These are phyloP conservation scores for Poecile montanus DNA, from an alignment of 2,797 vertebrate genomes.

Conservation along the genomic window DNA sequence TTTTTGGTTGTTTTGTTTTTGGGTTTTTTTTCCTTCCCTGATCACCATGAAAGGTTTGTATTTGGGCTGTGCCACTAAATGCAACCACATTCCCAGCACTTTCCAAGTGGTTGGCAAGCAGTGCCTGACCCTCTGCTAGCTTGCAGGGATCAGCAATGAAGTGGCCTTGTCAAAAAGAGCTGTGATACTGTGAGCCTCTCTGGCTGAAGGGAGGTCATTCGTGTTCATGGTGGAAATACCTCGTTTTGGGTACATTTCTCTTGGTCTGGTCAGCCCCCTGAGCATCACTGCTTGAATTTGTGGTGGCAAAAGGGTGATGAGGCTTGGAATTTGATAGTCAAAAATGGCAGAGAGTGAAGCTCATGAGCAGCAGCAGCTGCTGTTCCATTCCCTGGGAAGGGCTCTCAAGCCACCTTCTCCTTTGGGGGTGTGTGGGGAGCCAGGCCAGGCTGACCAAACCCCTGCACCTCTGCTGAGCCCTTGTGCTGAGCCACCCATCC, in stretches of 20 bases:
- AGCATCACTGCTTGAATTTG: background rate
- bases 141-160: background rate
- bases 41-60: background rate
- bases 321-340: background rate
- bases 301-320: fast-evolving
- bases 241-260: background rate
- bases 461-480: fast-evolving
- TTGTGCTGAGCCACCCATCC: background rate
- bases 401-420: background rate
- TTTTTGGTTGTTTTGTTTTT: background rate
- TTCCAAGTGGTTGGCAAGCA: background rate
- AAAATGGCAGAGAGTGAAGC: background rate
- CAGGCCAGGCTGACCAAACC: fast-evolving
- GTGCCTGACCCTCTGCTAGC: background rate
- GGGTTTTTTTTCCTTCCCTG: too few species aligned
- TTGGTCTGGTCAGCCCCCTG: background rate
- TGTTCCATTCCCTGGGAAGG: fast-evolving
- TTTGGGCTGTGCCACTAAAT: background rate
- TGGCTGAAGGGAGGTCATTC: background rate
- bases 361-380: background rate
- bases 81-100: background rate
- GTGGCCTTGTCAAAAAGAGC: background rate
- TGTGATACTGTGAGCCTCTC: background rate
- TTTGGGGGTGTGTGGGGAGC: background rate
- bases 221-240: background rate